Evolutionary conservation across 1,140 invertebrate genomes (phyloP).

Genomic region (Pogonomyrmex barbatus): DNA sequence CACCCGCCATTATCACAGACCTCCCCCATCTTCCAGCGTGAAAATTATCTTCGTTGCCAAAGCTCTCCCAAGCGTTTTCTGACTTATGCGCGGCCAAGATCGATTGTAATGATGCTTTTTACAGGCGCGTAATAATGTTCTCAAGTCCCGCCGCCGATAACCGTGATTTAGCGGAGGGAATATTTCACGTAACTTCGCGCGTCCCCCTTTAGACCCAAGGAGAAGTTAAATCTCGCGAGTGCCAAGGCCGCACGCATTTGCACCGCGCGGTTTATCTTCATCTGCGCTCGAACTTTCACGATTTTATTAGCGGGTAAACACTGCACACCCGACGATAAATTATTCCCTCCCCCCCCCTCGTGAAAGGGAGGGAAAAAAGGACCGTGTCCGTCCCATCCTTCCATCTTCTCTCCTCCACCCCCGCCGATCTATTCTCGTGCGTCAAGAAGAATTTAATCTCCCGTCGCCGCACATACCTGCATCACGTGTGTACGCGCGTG

Average conservation of each 20-base stretch:
- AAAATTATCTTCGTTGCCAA: constrained; percentile 11
- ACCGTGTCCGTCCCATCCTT: not conserved
- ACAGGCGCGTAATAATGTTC: constrained; percentile 57
- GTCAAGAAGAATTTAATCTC: constrained; percentile 36
- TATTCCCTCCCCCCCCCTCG: not conserved
- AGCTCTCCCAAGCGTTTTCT: not conserved
- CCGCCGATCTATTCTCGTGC: constrained; percentile 11
- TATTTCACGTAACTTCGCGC: constrained; percentile 50
- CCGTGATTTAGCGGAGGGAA: constrained; percentile 51
- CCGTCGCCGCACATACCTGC: not conserved
- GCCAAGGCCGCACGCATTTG: constrained; percentile 47
- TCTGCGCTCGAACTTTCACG: constrained; percentile 58
- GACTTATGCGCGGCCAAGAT: constrained; percentile 38
- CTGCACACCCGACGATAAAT: constrained; percentile 57
- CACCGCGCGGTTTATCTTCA: constrained; percentile 58
- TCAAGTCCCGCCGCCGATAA: constrained; percentile 57
- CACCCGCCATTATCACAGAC: not conserved
- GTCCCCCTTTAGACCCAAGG: not conserved
- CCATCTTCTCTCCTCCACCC: not conserved
- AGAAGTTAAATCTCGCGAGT: constrained; percentile 50
- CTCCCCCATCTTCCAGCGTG: constrained; percentile 12
- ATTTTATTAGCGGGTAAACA: constrained; percentile 64
- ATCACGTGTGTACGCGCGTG: no score
- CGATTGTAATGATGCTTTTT: constrained; percentile 59
- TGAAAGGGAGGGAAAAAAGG: constrained; percentile 3